phyloP scores from a whole-genome alignment of 2,113 vertebrate species.

The Tetrao urogallus region DNA sequence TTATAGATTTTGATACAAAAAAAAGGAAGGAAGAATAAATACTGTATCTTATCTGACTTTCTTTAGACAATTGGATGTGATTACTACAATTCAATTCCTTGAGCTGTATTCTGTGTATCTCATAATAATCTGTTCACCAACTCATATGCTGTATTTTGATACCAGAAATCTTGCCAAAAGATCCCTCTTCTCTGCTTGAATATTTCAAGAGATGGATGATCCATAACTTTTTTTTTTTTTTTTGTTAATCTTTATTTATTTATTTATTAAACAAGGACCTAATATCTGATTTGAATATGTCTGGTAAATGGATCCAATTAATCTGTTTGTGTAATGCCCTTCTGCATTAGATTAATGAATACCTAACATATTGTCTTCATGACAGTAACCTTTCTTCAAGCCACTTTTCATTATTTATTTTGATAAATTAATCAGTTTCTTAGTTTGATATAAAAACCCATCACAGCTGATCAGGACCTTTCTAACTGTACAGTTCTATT shows the following conservation, averaged over 20 bases:
- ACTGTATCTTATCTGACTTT: not conserved
- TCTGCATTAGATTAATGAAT: not conserved
- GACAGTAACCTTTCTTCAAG: not conserved
- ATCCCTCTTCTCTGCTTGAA: not conserved
- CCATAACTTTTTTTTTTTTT: not conserved
- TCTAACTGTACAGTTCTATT: not conserved
- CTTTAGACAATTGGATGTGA: not conserved
- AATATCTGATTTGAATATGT: not conserved
- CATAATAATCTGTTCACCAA: not conserved
- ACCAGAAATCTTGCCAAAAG: not conserved
- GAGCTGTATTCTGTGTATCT: not conserved
- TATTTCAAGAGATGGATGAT: not conserved
- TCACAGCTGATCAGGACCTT: not conserved
- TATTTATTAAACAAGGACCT: not conserved
- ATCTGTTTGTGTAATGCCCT: not conserved
- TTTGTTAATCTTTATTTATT: not conserved
- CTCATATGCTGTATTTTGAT: not conserved
- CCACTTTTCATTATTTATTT: constrained; percentile 6
- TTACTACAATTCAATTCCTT: not conserved
- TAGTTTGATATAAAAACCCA: not conserved
- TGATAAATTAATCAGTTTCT: not conserved
- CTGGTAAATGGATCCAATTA: not conserved
- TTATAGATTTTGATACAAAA: not conserved
- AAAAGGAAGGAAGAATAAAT: not conserved
- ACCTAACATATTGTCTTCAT: not conserved